Conservation (phyloP, 2,888 invertebrate species). For the Ferrisia virgata region DNA sequence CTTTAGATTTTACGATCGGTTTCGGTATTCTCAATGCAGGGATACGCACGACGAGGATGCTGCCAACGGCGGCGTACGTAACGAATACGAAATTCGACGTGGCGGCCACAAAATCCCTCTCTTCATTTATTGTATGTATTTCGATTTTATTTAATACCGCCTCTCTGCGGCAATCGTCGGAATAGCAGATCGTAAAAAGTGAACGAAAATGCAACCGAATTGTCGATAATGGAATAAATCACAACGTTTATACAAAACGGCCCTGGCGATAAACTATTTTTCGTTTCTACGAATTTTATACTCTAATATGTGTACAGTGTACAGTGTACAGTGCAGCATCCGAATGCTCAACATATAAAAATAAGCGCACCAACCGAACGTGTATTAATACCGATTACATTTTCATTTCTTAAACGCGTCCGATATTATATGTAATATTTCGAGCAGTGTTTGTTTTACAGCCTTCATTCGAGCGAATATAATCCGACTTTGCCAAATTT, state of each 20-base stretch:
- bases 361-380: neutral
- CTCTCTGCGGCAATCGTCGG: neutral
- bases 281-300: too few relatives aligned
- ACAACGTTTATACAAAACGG: neutral
- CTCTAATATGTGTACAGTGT: too few relatives aligned
- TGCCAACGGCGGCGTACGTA: too few relatives aligned
- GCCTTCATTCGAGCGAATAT: neutral
- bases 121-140: neutral
- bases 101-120: neutral
- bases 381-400: neutral
- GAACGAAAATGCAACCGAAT: neutral
- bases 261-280: neutral
- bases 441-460: neutral
- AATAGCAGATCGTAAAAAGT: neutral
- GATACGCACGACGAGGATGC: too few relatives aligned
- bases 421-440: too few relatives aligned
- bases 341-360: neutral
- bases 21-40: neutral
- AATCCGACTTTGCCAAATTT: too few relatives aligned
- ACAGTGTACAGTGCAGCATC: too few relatives aligned
- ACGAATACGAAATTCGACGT: neutral
- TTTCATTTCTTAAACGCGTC: neutral
- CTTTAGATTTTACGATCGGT: neutral
- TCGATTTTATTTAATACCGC: neutral
- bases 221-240: slow-evolving; percentile 11